These are phyloP conservation scores for Ispidina lecontei DNA, from an alignment of 2,797 vertebrate genomes.

Conservation along the genomic window DNA sequence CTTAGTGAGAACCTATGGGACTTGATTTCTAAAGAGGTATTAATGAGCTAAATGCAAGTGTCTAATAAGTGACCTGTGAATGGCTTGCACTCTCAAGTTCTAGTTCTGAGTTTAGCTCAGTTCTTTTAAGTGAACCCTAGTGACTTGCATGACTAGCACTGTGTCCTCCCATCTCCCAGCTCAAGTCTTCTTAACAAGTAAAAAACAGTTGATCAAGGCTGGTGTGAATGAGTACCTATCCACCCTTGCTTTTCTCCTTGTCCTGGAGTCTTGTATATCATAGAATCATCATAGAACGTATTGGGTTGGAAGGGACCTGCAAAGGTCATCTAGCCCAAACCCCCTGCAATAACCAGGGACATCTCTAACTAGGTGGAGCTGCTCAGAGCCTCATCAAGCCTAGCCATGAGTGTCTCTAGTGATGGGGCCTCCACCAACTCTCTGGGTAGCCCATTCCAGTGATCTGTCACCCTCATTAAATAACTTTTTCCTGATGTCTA, in stretches of 20 bases:
- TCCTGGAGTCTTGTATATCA: background rate
- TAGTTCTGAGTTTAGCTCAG: background rate
- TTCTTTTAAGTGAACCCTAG: background rate
- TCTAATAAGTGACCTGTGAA: background rate
- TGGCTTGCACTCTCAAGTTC: background rate
- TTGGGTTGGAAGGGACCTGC: no score
- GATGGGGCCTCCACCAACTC: no score
- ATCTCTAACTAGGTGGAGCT: no score
- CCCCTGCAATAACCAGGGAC: no score
- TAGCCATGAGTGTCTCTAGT: no score
- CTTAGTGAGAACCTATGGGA: background rate
- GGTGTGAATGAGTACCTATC: background rate
- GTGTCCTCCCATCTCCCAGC: background rate
- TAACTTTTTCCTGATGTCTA: no score
- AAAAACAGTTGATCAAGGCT: background rate
- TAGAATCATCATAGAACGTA: no score
- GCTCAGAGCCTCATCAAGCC: no score
- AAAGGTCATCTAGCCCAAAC: no score
- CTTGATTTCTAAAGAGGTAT: background rate
- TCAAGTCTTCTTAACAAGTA: background rate
- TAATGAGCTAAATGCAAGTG: background rate
- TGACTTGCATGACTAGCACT: background rate
- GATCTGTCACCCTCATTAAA: no score
- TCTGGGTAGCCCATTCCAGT: no score
- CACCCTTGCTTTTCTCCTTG: background rate